phyloP scores from a whole-genome alignment of 2,888 invertebrate genomes.

The Lagria hirta region DNA sequence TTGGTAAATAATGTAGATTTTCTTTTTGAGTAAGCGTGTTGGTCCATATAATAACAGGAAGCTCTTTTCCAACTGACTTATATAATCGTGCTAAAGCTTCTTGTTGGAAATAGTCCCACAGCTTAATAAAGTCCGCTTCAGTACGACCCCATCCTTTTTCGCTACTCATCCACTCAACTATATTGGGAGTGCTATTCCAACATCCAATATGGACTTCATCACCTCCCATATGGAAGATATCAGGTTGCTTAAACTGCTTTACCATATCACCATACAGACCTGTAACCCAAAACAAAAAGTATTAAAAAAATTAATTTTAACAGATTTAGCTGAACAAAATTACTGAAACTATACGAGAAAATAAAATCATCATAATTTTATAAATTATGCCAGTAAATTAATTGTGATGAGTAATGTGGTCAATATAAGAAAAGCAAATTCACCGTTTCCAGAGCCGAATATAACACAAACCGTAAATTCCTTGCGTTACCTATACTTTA shows the following conservation, averaged over 20 bases:
- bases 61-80: conserved; percentile 56
- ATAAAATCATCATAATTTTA: too few species aligned
- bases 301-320: too few species aligned
- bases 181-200: conserved; percentile 73
- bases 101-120: conserved; percentile 78
- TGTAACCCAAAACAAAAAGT: conserved; percentile 28
- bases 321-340: too few species aligned
- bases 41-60: conserved; percentile 78
- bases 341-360: too few species aligned
- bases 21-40: conserved; percentile 72
- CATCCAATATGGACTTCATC: conserved; percentile 73
- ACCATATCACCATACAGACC: conserved; percentile 78
- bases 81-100: conserved; percentile 63
- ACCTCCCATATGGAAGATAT: conserved; percentile 87
- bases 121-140: conserved; percentile 61
- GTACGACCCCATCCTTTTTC: conserved; percentile 61
- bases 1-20: conserved; percentile 67
- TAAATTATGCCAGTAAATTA: too few species aligned
- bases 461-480: too few species aligned
- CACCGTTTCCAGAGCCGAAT: too few species aligned
- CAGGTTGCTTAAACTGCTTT: conserved; percentile 67
- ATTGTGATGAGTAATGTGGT: too few species aligned
- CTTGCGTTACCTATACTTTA: too few species aligned
- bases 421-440: too few species aligned
- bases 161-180: conserved; percentile 67